These are phyloP conservation scores for Uropetala carovei DNA, from an alignment of 2,888 invertebrate genomes.

Conservation along the genomic window DNA sequence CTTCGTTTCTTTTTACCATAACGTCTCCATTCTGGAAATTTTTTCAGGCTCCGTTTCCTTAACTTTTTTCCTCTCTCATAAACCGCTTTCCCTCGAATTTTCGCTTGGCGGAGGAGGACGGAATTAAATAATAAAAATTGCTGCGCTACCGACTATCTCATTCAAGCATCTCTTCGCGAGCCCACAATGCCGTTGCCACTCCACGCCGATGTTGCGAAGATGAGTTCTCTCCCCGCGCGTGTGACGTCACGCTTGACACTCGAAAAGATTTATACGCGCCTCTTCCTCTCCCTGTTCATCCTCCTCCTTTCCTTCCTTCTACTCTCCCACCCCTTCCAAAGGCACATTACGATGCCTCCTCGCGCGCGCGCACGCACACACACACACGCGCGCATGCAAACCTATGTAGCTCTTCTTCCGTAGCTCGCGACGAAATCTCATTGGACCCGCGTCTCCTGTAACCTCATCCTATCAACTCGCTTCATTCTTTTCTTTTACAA, in stretches of 20 bases:
- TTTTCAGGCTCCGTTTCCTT: neutral
- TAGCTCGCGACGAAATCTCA: neutral
- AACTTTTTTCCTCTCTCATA: neutral
- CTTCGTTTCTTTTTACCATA: neutral
- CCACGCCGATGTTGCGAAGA: neutral
- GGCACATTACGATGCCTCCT: neutral
- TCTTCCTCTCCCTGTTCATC: neutral
- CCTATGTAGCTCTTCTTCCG: neutral
- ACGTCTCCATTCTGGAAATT: neutral
- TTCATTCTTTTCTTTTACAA: neutral
- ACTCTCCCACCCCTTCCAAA: neutral
- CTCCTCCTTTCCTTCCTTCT: neutral
- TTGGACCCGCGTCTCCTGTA: constrained; percentile 33
- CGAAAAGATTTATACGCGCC: neutral
- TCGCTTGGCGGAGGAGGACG: neutral
- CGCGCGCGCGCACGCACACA: neutral
- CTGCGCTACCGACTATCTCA: neutral
- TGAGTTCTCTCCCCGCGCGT: too few relatives aligned
- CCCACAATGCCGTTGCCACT: neutral
- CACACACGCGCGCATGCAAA: neutral
- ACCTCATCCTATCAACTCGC: constrained; percentile 53
- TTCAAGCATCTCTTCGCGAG: neutral
- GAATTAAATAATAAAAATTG: neutral
- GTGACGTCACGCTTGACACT: too few relatives aligned
- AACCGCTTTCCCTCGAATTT: constrained; percentile 14